These are phyloP conservation scores for Arrhopalites spinosus DNA, from an alignment of 2,888 invertebrate genomes.

Conservation along the genomic window DNA sequence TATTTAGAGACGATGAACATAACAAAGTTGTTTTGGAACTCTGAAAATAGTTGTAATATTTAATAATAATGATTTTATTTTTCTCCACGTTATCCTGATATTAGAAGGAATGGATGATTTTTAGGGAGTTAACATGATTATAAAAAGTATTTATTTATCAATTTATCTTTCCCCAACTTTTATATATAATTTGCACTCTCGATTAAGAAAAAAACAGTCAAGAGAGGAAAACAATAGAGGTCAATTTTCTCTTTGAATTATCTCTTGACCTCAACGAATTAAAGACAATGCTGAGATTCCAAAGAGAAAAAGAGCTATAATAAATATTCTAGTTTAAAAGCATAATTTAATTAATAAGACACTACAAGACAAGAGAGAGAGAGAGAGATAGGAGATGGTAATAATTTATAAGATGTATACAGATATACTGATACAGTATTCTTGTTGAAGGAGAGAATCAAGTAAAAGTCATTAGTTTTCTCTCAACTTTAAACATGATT, in stretches of 20 bases:
- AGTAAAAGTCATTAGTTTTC: neutral
- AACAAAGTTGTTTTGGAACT: too few relatives aligned
- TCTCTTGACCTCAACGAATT: slow-evolving; percentile 1
- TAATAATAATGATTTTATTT: too few relatives aligned
- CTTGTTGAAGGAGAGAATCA: neutral
- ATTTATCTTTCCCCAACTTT: too few relatives aligned
- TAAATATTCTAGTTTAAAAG: neutral
- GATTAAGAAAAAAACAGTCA: too few relatives aligned
- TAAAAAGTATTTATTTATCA: too few relatives aligned
- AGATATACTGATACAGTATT: too few relatives aligned
- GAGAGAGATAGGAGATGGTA: neutral
- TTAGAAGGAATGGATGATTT: too few relatives aligned
- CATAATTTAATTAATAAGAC: neutral
- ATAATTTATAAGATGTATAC: neutral
- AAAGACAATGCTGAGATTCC: neutral
- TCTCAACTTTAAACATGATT: neutral
- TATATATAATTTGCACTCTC: too few relatives aligned
- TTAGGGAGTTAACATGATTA: too few relatives aligned
- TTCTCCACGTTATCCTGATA: too few relatives aligned
- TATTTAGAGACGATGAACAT: too few relatives aligned
- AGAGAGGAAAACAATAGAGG: neutral
- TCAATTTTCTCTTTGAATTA: neutral
- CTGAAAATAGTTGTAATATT: too few relatives aligned
- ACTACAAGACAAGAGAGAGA: neutral
- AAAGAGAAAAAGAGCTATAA: neutral